A percentile compares a stretch with the other conserved stretches of the same genome.
These are phyloP conservation scores for Eulithis prunata DNA, from an alignment of 2,888 invertebrate genomes.

Conservation along the genomic window DNA sequence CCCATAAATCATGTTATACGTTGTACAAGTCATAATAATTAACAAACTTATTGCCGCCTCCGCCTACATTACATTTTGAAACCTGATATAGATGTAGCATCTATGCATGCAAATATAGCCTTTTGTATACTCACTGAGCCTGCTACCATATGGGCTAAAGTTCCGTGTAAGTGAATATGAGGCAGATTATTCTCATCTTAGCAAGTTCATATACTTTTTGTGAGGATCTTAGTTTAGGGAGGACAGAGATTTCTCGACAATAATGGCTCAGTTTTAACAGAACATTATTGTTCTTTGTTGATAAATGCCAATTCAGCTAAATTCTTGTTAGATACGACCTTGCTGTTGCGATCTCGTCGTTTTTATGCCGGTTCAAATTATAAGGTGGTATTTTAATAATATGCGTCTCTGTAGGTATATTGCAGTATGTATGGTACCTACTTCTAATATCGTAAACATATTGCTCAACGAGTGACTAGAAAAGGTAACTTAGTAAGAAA, in stretches of 20 bases:
- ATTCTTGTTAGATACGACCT: constrained; percentile 27
- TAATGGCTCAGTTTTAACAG: constrained; percentile 17
- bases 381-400: constrained; percentile 2
- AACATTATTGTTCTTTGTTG: constrained; percentile 32
- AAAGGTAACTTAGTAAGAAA: no score
- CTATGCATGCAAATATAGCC: constrained; percentile 13
- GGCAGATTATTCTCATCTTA: constrained; percentile 3
- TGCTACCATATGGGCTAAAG: constrained; percentile 4
- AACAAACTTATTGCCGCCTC: constrained; percentile 2
- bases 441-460: no score
- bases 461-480: no score
- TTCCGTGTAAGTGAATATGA: not conserved
- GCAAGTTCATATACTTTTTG: constrained; percentile 15
- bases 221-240: constrained; percentile 6
- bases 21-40: constrained; percentile 7
- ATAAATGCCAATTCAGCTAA: constrained; percentile 20
- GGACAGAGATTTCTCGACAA: constrained; percentile 1
- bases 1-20: constrained; percentile 1
- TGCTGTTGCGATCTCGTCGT: constrained; percentile 16
- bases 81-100: constrained; percentile 12
- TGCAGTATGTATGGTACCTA: no score
- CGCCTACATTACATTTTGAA: constrained; percentile 23
- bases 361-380: constrained; percentile 6
- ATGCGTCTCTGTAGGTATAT: not conserved
- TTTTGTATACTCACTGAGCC: not conserved